These are phyloP conservation scores for Erebia ligea DNA, from an alignment of 2,888 invertebrate genomes.

Conservation along the genomic window DNA sequence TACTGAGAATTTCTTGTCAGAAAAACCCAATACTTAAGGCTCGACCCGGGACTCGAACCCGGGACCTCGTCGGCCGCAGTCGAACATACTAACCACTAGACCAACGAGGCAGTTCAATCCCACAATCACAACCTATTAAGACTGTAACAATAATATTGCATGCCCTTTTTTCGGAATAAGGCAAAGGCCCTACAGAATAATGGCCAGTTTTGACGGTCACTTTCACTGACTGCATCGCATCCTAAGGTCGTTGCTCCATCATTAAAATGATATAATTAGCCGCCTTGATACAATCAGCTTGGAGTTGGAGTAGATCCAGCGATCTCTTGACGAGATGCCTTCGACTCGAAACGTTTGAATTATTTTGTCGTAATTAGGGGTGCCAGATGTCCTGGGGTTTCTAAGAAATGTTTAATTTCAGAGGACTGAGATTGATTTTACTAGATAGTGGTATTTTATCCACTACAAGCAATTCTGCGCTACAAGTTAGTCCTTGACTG, in stretches of 20 bases:
- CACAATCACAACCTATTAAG: no score
- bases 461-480: no score
- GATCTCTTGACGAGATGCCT: slow-evolving; percentile 20
- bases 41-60: no score
- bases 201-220: slow-evolving; percentile 5
- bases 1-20: no score
- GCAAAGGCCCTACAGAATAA: not conserved
- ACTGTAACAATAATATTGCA: no score
- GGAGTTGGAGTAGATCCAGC: slow-evolving; percentile 37
- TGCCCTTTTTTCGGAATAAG: no score
- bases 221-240: not conserved
- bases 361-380: not conserved
- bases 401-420: not conserved
- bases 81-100: no score
- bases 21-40: no score
- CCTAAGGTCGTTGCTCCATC: slow-evolving; percentile 29
- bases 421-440: not conserved
- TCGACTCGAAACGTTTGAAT: not conserved
- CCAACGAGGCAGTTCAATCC: no score
- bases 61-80: no score
- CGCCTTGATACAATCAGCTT: slow-evolving; percentile 26
- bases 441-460: not conserved
- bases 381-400: slow-evolving; percentile 2
- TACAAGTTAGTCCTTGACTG: no score
- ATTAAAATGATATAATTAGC: slow-evolving; percentile 34